Percentiles rank a stretch among this genome's conserved stretches.
phyloP scores from a whole-genome alignment of 1,140 invertebrate species.

The Leptopilina clavipes region DNA sequence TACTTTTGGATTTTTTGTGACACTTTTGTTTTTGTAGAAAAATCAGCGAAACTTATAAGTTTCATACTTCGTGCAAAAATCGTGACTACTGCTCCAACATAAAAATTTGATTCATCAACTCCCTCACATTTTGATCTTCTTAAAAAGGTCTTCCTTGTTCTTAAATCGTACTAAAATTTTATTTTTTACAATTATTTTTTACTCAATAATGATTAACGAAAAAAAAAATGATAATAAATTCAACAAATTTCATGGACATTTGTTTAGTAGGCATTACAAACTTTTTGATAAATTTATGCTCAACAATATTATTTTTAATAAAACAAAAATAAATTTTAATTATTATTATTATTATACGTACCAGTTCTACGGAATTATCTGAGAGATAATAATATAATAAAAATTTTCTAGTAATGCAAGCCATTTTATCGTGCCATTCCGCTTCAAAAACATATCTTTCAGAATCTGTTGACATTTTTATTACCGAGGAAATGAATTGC shows the following conservation, averaged over 20 bases:
- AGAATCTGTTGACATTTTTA: slow-evolving; percentile 56
- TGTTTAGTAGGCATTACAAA: no score
- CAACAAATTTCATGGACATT: no score
- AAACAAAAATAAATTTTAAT: slow-evolving; percentile 18
- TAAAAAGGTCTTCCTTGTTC: slow-evolving; percentile 84
- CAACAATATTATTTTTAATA: slow-evolving; percentile 39
- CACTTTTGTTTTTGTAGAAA: slow-evolving; percentile 78
- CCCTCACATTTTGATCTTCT: slow-evolving; percentile 83
- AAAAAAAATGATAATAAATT: slow-evolving; percentile 34
- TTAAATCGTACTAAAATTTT: slow-evolving; percentile 83
- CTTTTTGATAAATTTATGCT: no score
- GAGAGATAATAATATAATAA: slow-evolving; percentile 83
- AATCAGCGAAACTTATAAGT: slow-evolving; percentile 86
- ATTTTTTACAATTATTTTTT: slow-evolving; percentile 34
- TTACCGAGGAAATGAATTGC: background rate
- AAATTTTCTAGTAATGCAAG: slow-evolving; percentile 82
- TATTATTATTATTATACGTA: slow-evolving; percentile 64
- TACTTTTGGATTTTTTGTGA: slow-evolving; percentile 79
- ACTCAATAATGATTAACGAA: slow-evolving; percentile 32
- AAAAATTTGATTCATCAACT: slow-evolving; percentile 82
- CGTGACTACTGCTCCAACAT: slow-evolving; percentile 84
- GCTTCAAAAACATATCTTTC: slow-evolving; percentile 79
- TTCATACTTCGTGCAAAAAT: slow-evolving; percentile 86
- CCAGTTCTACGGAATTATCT: slow-evolving; percentile 86
- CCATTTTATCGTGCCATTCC: slow-evolving; percentile 89